A percentile compares a stretch with the other conserved stretches of the same genome.
Evolutionary conservation across 1,140 invertebrate genomes (phyloP).

Genomic region (Kradibia gibbosae): DNA sequence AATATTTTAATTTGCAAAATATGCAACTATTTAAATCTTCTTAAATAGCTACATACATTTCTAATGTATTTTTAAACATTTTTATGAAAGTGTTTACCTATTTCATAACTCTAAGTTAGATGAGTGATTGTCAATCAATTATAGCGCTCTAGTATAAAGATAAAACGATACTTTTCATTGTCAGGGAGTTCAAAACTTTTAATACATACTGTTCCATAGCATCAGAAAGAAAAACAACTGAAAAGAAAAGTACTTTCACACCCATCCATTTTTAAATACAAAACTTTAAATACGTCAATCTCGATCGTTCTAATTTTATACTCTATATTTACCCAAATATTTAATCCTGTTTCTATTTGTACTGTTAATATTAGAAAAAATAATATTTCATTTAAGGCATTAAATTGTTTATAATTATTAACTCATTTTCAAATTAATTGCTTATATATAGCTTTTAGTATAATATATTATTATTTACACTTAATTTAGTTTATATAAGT

Average conservation of each 20-base stretch:
- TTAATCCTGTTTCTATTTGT: background rate
- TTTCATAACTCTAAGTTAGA: background rate
- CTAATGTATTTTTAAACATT: too few species aligned
- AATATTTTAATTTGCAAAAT: too few species aligned
- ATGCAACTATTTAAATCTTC: too few species aligned
- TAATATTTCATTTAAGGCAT: background rate
- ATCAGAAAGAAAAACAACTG: background rate
- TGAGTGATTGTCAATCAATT: background rate
- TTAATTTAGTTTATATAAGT: too few species aligned
- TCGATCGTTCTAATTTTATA: background rate
- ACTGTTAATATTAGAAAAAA: background rate
- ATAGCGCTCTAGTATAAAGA: background rate
- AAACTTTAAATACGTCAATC: background rate
- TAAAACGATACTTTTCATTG: background rate
- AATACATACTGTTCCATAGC: background rate
- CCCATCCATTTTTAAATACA: background rate
- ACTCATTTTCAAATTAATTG: background rate
- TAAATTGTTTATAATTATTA: background rate
- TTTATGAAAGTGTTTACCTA: too few species aligned
- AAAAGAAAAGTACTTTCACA: background rate
- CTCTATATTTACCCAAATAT: background rate
- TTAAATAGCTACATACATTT: too few species aligned
- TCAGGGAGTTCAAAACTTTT: background rate
- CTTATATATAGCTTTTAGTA: too few species aligned
- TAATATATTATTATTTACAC: too few species aligned